phyloP scores from a whole-genome alignment of 2,888 invertebrate species.

The Folsomia candida region DNA sequence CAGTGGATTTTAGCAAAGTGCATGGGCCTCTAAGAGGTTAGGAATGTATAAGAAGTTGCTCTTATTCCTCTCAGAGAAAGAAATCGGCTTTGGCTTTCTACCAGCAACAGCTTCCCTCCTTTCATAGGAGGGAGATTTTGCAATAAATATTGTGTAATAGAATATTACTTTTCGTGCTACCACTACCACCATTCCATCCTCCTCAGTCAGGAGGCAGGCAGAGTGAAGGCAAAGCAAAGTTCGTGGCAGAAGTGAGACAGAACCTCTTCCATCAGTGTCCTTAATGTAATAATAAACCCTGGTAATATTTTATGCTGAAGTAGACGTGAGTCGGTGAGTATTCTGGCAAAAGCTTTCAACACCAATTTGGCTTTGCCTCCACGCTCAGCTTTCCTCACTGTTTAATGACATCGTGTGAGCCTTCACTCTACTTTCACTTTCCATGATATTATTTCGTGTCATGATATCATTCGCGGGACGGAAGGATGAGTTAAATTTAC shows the following conservation, averaged over 20 bases:
- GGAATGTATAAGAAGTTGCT: not conserved
- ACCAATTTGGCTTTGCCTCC: conserved; percentile 7
- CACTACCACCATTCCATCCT: too few species aligned
- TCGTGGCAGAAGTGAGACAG: not conserved
- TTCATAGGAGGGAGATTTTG: not conserved
- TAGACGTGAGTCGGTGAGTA: conserved; percentile 6
- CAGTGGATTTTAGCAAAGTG: not conserved
- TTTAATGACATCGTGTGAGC: conserved; percentile 5
- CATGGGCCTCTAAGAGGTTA: not conserved
- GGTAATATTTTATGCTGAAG: conserved; percentile 16
- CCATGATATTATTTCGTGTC: not conserved
- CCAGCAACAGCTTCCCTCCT: not conserved
- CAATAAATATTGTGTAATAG: conserved; percentile 17
- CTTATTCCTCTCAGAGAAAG: not conserved
- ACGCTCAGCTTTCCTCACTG: not conserved
- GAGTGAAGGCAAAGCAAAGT: not conserved
- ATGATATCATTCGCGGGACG: not conserved
- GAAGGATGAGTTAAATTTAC: not conserved
- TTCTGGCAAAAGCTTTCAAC: conserved; percentile 12
- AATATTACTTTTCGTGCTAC: not conserved
- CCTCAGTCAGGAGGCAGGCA: not conserved
- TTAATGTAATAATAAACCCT: conserved; percentile 21
- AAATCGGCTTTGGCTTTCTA: not conserved
- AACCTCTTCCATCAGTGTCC: conserved; percentile 1
- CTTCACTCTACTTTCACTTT: conserved; percentile 7